Evolutionary conservation across 2,113 vertebrate genomes (phyloP).

Genomic region (Chrysemys picta): DNA sequence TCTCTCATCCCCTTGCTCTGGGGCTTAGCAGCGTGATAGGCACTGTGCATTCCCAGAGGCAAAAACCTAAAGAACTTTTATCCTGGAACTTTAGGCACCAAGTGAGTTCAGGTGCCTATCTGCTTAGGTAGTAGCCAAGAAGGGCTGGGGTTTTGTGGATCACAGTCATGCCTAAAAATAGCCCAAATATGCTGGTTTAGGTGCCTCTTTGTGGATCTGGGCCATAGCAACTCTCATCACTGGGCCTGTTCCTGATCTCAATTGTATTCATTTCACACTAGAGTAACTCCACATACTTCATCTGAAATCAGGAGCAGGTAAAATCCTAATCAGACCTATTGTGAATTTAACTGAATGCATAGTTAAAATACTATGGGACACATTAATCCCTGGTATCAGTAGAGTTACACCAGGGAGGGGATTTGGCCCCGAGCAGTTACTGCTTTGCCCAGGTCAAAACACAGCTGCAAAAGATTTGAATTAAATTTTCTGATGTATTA

Average conservation of each 20-base stretch:
- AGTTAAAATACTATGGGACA: rapidly evolving
- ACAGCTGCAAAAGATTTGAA: background rate
- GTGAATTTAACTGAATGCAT: background rate
- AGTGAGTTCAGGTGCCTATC: background rate
- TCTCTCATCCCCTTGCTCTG: background rate
- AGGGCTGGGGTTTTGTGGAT: background rate
- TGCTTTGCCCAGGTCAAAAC: background rate
- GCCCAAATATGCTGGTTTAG: background rate
- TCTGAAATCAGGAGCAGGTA: background rate
- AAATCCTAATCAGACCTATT: background rate
- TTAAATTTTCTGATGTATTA: slow-evolving; percentile 6
- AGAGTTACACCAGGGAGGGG: background rate
- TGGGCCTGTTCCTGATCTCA: slow-evolving; percentile 22
- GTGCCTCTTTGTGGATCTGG: background rate
- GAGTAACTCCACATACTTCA: background rate
- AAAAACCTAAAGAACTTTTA: background rate
- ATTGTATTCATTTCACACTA: background rate
- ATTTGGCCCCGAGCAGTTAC: background rate
- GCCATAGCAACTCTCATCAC: background rate
- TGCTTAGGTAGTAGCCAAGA: background rate
- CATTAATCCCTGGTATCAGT: background rate
- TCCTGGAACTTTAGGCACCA: background rate
- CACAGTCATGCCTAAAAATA: background rate
- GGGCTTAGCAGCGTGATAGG: background rate
- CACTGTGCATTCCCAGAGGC: background rate